Base-by-base conservation (phyloP, 2,797 vertebrate species). In the Onychomys leucogaster region DNA sequence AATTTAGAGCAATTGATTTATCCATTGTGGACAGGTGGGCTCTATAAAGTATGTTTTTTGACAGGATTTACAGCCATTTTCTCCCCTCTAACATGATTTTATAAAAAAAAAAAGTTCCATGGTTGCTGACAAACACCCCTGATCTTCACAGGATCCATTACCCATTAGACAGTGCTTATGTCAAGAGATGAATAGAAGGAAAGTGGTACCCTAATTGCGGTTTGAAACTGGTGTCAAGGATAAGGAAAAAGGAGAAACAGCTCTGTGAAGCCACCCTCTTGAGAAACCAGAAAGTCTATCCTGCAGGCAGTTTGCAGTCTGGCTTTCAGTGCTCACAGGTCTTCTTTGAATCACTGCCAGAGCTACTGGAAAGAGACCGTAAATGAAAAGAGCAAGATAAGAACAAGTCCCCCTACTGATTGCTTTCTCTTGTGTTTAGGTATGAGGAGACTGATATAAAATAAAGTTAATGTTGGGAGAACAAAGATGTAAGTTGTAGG, bases 1-100 rank as follows among this genome's bases (percentile, higher is more conserved):
- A 98, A 98, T 98, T 99, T 98, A 98, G 96, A 98, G 95, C 96
- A 97, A 98, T 96, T 98, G 98, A 99, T 98, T 98, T 99, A 99
- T 98, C 98, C 96, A 90, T 92, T 97, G 93, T 83, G 95, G 98
- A 98, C 97, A 98, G 98, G 98, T 98, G 97, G 98, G 98, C 98
- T 98, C 98, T 91, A 98, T 98, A 98, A 98, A 98, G 97, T 96
- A 97, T 95, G 97, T 98, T 69, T 98, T 97, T 97, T 89, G 92
- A 94, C 78, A 97, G 87, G 88, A 98, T 98, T 99, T 98, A 98
- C 0, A 11, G 93, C 95, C 88, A 82, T 81, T 98, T 97, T 96
- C 94, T 78, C 41, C 61, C 52, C 59, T 29, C 32, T 73, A 3
- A 10, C 73, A 91, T 94, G 61, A 85, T 85, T 90, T 89, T 97